These are phyloP conservation scores for Rotaria socialis DNA, from an alignment of 2,888 invertebrate species.

Conservation along the genomic window DNA sequence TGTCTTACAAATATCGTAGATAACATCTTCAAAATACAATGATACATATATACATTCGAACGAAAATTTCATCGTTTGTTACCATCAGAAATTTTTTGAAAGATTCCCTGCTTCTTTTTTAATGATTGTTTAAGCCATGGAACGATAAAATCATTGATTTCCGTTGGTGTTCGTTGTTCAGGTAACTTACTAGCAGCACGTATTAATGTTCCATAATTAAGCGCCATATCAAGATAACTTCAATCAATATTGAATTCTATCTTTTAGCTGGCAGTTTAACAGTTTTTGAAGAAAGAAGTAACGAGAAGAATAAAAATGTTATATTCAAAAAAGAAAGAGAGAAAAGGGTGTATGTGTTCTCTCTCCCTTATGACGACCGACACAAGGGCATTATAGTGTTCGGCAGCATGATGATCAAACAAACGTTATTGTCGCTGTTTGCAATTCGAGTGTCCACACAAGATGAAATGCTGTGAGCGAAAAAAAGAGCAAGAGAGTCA, in stretches of 20 bases:
- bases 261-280: not conserved
- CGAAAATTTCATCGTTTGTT: not conserved
- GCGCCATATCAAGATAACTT: not conserved
- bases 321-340: not conserved
- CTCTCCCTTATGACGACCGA: not conserved
- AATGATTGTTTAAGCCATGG: constrained; percentile 25
- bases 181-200: constrained; percentile 32
- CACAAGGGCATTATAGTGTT: constrained; percentile 1
- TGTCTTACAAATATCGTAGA: constrained; percentile 56
- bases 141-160: constrained; percentile 23
- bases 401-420: constrained; percentile 17
- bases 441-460: not conserved
- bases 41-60: not conserved
- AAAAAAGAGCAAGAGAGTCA: not conserved
- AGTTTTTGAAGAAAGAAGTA: not conserved
- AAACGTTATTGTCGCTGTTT: not conserved
- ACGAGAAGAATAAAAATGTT: not conserved
- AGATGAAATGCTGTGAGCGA: not conserved
- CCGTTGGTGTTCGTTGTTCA: not conserved
- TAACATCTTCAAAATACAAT: constrained; percentile 52
- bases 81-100: constrained; percentile 26
- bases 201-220: constrained; percentile 36
- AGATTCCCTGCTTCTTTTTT: constrained; percentile 34
- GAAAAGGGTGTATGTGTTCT: not conserved
- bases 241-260: no score